Evolutionary conservation across 30 jellyfish, hydroid and myxozoan genomes (phyloP), one percentile per base, ranked within the genome.

Genomic region (Hydra vulgaris): DNA sequence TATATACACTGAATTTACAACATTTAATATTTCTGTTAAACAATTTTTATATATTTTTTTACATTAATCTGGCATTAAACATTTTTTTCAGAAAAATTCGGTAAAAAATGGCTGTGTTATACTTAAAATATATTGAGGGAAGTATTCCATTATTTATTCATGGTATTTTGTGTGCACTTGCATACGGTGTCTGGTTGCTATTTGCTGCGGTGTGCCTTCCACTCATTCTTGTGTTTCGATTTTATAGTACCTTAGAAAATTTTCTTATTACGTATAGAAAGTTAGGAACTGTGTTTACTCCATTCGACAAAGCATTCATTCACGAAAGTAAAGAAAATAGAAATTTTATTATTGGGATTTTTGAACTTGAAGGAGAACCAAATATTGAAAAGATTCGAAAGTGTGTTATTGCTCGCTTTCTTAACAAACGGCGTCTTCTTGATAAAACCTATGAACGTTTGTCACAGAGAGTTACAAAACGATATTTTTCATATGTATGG

Each of bases 121-220:
- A 94, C 82, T 82, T 94, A 76, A 94, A 86, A 74, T 94, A 87
- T 83, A 84, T 84, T 17, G 99, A 94, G 53, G 67, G 92, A 26
- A 23, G 89, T 24, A 25, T 94, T 21, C 99, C 99, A 0, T 88
- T 88, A 18, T 79, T 86, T 23, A 78, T 94, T 81, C 99, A 94
- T 87, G 95, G 89, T 72, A 66, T 94, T 55, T 78, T 94, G 67
- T 94, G 99, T 89, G 81, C 89, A 71, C 55, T 89, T 78, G 99
- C 99, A 74, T 94, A 94, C 56, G 18, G 86, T 61, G 82, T 94
- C 74, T 94, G 99, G 99, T 95, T 91, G n/a, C 54, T 95, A 26
- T 86, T 81, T 23, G 96, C 89, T 23, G 86, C 88, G 17, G 75
- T 94, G 66, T 84, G 84, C 76, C 76, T 89, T 40, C 99, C 99